phyloP scores from a whole-genome alignment of 2,113 vertebrate species.

The Hepsetus odoe region DNA sequence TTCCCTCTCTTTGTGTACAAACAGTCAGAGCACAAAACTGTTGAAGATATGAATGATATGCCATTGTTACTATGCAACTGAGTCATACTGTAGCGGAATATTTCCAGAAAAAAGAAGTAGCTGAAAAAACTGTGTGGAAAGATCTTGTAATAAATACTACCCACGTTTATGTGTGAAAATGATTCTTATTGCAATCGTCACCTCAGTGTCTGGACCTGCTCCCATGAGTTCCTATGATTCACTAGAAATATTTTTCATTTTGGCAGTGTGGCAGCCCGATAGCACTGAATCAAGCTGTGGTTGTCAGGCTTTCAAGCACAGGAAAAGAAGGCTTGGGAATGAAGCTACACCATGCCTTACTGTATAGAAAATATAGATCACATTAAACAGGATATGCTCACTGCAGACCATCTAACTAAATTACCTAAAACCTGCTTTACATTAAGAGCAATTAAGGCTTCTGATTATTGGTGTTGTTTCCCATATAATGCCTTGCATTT shows the following conservation, averaged over 20 bases:
- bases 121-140: neutral
- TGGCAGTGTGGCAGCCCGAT: neutral
- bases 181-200: neutral
- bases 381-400: neutral
- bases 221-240: slow-evolving; percentile 20
- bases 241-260: slow-evolving; percentile 17
- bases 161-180: slow-evolving; percentile 12
- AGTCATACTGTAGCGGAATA: neutral
- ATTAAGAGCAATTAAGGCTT: too few species aligned
- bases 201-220: slow-evolving; percentile 16
- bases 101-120: neutral
- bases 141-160: slow-evolving; percentile 5
- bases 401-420: neutral
- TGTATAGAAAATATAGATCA: neutral
- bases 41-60: neutral
- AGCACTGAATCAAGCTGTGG: neutral
- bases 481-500: too few species aligned
- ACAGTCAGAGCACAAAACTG: too few species aligned
- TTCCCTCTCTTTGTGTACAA: neutral
- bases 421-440: neutral
- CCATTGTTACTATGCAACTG: neutral
- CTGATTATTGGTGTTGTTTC: too few species aligned
- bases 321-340: neutral
- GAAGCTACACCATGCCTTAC: neutral
- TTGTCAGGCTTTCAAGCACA: neutral